These are phyloP conservation scores for Prochilodus magdalenae DNA, from an alignment of 2,113 vertebrate species.

Conservation along the genomic window DNA sequence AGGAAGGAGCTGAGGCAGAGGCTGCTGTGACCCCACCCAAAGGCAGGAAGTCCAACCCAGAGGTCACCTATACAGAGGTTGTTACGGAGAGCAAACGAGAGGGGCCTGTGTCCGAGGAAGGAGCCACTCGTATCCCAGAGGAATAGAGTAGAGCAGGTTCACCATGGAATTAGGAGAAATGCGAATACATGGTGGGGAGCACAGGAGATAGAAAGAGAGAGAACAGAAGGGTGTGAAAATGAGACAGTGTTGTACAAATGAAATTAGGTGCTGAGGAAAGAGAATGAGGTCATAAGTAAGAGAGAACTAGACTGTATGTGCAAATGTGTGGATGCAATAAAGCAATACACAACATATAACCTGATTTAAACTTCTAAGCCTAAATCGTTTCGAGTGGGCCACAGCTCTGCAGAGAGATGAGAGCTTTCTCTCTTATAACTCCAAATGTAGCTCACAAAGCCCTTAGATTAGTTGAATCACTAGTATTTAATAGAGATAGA, in stretches of 20 bases:
- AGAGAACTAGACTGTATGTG: background rate
- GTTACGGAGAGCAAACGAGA: slow-evolving; percentile 83
- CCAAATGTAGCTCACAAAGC: no score
- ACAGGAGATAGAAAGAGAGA: background rate
- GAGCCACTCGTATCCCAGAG: slow-evolving; percentile 65
- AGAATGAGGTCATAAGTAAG: background rate
- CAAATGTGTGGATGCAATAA: slow-evolving; percentile 10
- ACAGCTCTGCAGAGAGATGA: no score
- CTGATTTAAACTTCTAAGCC: background rate
- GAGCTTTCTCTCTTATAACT: no score
- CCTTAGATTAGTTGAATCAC: no score
- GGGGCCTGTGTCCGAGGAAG: slow-evolving; percentile 70
- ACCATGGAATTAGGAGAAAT: slow-evolving; percentile 71
- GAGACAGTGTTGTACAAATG: background rate
- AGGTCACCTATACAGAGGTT: slow-evolving; percentile 82
- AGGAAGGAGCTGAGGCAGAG: slow-evolving; percentile 76
- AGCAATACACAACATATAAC: background rate
- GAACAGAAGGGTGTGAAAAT: background rate
- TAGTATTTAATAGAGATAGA: no score
- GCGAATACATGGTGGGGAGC: slow-evolving; percentile 74
- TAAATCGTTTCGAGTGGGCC: background rate
- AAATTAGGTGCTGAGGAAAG: background rate
- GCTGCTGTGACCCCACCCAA: slow-evolving; percentile 69
- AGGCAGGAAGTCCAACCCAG: slow-evolving; percentile 62
- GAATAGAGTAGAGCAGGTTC: slow-evolving; percentile 61